Conservation (phyloP, 2,797 vertebrate species). For the Kryptopterus vitreolus region DNA sequence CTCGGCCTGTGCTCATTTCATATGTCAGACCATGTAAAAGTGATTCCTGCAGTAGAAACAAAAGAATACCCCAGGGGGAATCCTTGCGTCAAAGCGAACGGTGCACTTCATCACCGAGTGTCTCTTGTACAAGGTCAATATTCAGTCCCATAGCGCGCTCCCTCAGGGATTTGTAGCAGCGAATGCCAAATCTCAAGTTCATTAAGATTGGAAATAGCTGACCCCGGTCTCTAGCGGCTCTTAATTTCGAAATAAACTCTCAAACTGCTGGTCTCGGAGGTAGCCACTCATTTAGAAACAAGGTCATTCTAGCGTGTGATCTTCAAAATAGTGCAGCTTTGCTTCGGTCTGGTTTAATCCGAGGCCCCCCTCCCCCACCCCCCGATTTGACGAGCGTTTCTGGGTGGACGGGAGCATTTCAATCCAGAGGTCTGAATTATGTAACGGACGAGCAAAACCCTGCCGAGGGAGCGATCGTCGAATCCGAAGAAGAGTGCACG, state of each 20-base stretch:
- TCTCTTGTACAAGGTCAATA: slow-evolving; percentile 9
- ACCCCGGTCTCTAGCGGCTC: slow-evolving; percentile 43
- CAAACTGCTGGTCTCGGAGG: slow-evolving; percentile 47
- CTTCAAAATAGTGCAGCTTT: slow-evolving; percentile 39
- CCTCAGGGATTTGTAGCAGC: slow-evolving; percentile 2
- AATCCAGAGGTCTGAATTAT: slow-evolving; percentile 13
- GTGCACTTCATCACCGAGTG: not conserved
- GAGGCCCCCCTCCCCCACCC: not conserved
- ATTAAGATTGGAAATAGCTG: slow-evolving; percentile 46
- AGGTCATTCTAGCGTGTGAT: slow-evolving; percentile 42
- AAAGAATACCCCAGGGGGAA: not conserved
- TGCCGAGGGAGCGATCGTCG: not conserved
- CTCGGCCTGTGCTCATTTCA: not conserved
- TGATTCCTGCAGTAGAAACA: not conserved
- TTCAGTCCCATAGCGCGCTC: not conserved
- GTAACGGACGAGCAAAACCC: slow-evolving; percentile 2
- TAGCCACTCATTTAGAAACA: slow-evolving; percentile 52
- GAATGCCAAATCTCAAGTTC: slow-evolving; percentile 26
- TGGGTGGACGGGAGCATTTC: not conserved
- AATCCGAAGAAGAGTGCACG: not conserved
- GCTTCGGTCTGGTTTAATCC: slow-evolving; percentile 19
- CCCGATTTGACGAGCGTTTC: not conserved
- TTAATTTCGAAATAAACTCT: slow-evolving; percentile 37
- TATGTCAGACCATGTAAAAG: too few relatives aligned
- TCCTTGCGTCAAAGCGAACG: not conserved